Conservation (phyloP, 2,888 invertebrate genomes). For the Pachycephus smyrnensis region DNA sequence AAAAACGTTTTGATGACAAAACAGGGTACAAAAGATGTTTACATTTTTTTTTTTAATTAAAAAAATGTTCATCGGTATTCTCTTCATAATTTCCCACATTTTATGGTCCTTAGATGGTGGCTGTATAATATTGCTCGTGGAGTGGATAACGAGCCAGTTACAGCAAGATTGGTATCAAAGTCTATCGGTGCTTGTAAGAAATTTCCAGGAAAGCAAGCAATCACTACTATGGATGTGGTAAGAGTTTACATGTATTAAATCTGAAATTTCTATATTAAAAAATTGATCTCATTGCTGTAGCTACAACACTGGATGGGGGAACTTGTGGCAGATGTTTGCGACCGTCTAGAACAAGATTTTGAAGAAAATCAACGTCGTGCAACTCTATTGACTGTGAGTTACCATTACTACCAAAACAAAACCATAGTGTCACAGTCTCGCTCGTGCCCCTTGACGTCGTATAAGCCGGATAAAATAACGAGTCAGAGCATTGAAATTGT, state of each 20-base stretch:
- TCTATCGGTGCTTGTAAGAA: slow-evolving; percentile 97
- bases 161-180: slow-evolving; percentile 85
- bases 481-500: slow-evolving; percentile 77
- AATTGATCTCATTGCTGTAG: slow-evolving; percentile 53
- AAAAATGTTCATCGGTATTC: slow-evolving; percentile 9
- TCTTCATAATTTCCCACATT: slow-evolving; percentile 16
- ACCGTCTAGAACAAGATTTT: slow-evolving; percentile 84
- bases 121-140: slow-evolving; percentile 88
- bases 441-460: slow-evolving; percentile 72
- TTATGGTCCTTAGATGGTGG: slow-evolving; percentile 75
- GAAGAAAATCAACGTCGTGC: slow-evolving; percentile 86
- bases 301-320: slow-evolving; percentile 82
- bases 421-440: slow-evolving; percentile 70
- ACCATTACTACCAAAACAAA: slow-evolving; percentile 34
- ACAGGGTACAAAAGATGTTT: slow-evolving; percentile 75
- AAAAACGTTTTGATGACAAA: slow-evolving; percentile 84
- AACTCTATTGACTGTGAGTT: slow-evolving; percentile 80
- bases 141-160: slow-evolving; percentile 88
- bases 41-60: slow-evolving; percentile 6
- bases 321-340: slow-evolving; percentile 84
- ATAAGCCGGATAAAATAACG: slow-evolving; percentile 76
- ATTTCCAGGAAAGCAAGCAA: slow-evolving; percentile 84
- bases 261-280: neutral
- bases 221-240: slow-evolving; percentile 76
- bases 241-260: slow-evolving; percentile 30